These are phyloP conservation scores for Diarsia rubi DNA, from an alignment of 2,888 invertebrate species.

Conservation along the genomic window DNA sequence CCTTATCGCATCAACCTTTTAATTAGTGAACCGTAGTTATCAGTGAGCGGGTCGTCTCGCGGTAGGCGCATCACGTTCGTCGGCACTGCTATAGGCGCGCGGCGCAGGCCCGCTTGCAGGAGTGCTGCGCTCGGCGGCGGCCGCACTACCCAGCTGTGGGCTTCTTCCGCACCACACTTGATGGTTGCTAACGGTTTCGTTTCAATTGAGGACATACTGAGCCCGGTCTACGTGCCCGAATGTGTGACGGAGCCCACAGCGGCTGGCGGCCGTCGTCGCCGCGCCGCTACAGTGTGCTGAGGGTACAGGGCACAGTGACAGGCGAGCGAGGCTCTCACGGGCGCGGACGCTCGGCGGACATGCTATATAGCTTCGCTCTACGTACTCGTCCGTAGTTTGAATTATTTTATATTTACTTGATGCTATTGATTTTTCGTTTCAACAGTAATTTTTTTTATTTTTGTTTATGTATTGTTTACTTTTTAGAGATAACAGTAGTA, in stretches of 20 bases:
- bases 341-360: constrained; percentile 27
- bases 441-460: constrained; percentile 5
- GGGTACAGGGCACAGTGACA: background rate
- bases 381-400: constrained; percentile 58
- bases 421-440: constrained; percentile 30
- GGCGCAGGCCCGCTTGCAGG: constrained; percentile 43
- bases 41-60: constrained; percentile 16
- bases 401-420: constrained; percentile 23
- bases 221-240: background rate
- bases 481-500: constrained; percentile 27
- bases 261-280: background rate
- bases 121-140: constrained; percentile 16
- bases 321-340: background rate
- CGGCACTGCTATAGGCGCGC: background rate
- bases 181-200: background rate
- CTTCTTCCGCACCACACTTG: constrained; percentile 7
- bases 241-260: constrained; percentile 8
- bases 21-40: background rate
- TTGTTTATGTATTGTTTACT: constrained; percentile 11
- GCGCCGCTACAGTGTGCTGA: no score
- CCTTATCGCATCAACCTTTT: no score
- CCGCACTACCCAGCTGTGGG: constrained; percentile 4
- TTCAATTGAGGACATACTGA: background rate
- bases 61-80: background rate
- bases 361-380: constrained; percentile 54